Evolutionary conservation across 2,888 invertebrate species (phyloP), one percentile per base, ranked within the genome.

Genomic region (Hermaeophaga mercurialis): DNA sequence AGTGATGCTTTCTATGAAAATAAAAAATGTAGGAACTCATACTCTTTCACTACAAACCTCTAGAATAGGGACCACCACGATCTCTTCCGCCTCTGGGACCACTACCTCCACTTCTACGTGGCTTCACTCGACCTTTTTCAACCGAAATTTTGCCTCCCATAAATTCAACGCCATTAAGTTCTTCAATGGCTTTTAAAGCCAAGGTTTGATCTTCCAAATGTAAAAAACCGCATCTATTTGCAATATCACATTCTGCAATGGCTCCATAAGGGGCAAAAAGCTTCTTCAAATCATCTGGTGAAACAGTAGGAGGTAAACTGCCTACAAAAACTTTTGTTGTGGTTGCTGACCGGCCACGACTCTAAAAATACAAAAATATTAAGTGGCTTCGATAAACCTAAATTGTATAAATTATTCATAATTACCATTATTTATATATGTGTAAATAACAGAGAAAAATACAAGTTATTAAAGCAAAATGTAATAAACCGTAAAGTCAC

Each of bases 181-280:
- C 89, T 61, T 87, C 84, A 66, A 93, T 91, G 0, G 94, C 94
- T 53, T 86, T 85, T 39, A 86, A 82, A 2, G 94, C 94, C 77
- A 93, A 87, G 47, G 91, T 89, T 69, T 86, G 85, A 14, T 88
- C 87, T 72, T 90, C 88, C 87, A 93, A 88, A 78, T 95, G 94
- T 45, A 96, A 91, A 80, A 96, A 96, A 7, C 94, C 96, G 77
- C 94, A 96, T 59, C 94, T 87, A 76, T 94, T 94, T 81, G 96
- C 90, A 56, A 96, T 91, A 75, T 96, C 96, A 78, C 95, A 95
- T 78, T 96, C 96, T 12, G 90, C 90, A 4, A 96, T 95, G 53
- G 84, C 84, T 39, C 95, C 95, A 77, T 89, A 94, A 48, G 89
- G 87, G 66, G 90, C 87, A 79, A 96, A 96, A 45, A 95, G 80